Conservation (phyloP, 2,888 invertebrate genomes). For the Callinectes sapidus region DNA sequence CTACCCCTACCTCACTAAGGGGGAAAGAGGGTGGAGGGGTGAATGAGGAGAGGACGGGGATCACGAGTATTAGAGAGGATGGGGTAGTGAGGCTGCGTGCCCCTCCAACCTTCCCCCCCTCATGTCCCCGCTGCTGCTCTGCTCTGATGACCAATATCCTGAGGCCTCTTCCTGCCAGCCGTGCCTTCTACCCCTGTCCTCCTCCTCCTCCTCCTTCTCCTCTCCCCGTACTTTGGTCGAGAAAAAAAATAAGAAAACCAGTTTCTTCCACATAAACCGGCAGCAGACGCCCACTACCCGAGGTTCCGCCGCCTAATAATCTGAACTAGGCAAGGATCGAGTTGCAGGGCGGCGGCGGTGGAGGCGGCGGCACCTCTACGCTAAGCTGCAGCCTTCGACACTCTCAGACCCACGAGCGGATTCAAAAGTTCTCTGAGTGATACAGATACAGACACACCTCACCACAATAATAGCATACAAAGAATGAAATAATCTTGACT, state of each 20-base stretch:
- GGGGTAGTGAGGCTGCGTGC: neutral
- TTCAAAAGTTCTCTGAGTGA: neutral
- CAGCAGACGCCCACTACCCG: constrained; percentile 26
- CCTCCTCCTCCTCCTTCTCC: neutral
- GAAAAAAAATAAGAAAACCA: neutral
- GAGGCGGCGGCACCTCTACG: neutral
- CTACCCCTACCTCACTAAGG: neutral
- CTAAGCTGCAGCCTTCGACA: neutral
- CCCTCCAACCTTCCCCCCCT: neutral
- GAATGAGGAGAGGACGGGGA: neutral
- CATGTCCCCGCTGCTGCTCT: neutral
- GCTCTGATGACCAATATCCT: constrained; percentile 31
- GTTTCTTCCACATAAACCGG: constrained; percentile 22
- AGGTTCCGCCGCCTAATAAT: constrained; percentile 35
- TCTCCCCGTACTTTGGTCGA: neutral
- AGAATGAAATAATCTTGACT: neutral
- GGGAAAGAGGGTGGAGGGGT: neutral
- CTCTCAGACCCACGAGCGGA: neutral
- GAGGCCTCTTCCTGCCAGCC: constrained; percentile 37
- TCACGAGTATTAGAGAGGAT: constrained; percentile 20
- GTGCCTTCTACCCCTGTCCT: neutral
- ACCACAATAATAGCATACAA: neutral
- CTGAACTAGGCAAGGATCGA: constrained; percentile 17
- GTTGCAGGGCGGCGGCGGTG: constrained; percentile 16
- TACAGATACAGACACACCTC: neutral